Percentiles rank a stretch among this genome's conserved stretches.
phyloP scores from a whole-genome alignment of 2,888 invertebrate species.

The Antheraea yamamai region DNA sequence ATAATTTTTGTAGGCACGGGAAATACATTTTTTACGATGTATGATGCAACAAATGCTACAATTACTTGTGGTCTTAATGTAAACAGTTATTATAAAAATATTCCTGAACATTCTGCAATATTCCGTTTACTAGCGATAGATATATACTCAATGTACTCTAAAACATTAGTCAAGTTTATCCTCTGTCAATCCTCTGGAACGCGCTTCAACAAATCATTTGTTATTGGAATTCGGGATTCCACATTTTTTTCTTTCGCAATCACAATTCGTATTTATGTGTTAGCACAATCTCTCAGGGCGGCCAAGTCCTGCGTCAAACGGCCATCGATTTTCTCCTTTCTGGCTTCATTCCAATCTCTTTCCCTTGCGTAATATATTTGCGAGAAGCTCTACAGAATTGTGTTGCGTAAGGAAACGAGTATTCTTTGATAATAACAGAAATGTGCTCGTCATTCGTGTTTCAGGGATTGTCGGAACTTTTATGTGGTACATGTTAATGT shows the following conservation, averaged over 20 bases:
- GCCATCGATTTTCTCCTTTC: constrained; percentile 64
- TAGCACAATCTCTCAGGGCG: constrained; percentile 37
- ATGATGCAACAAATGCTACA: too few relatives aligned
- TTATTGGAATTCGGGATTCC: constrained; percentile 16
- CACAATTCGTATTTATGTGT: constrained; percentile 36
- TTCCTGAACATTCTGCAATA: not conserved
- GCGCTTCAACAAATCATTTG: constrained; percentile 23
- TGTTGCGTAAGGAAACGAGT: constrained; percentile 50
- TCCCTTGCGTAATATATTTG: constrained; percentile 70
- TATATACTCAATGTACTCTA: not conserved
- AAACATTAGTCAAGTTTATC: constrained; percentile 17
- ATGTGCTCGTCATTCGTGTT: constrained; percentile 32
- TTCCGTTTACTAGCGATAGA: not conserved
- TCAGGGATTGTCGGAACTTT: constrained; percentile 19
- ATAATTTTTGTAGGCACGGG: too few relatives aligned
- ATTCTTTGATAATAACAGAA: constrained; percentile 34
- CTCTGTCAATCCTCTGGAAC: not conserved
- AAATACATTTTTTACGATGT: too few relatives aligned
- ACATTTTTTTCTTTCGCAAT: constrained; percentile 35
- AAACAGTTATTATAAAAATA: not conserved
- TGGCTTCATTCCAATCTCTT: constrained; percentile 72
- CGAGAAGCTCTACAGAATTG: constrained; percentile 47
- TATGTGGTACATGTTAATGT: constrained; percentile 17
- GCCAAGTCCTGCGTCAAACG: constrained; percentile 50
- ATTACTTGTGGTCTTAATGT: not conserved